Percentiles rank a stretch among this genome's conserved stretches.
Evolutionary conservation across 2,113 vertebrate species (phyloP).

Genomic region (Rhadina sibilatrix): DNA sequence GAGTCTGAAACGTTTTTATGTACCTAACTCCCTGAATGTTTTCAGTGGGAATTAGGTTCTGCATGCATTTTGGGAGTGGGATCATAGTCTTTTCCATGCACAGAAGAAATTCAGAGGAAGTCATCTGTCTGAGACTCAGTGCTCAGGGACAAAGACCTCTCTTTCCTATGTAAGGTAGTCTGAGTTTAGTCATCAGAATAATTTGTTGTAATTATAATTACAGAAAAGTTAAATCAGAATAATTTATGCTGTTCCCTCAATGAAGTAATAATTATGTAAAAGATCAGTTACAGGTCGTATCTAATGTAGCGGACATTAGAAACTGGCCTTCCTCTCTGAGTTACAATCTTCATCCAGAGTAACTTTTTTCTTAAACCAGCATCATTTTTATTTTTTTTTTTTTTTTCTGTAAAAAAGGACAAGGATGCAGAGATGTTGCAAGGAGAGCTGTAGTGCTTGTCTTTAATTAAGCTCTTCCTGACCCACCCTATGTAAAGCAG

Average conservation of each 20-base stretch:
- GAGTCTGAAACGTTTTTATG: neutral
- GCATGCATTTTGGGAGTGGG: neutral
- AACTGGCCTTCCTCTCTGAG: neutral
- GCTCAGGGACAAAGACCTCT: neutral
- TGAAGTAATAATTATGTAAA: constrained; percentile 13
- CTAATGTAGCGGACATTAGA: neutral
- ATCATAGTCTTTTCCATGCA: neutral
- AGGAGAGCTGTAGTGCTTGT: constrained; percentile 54
- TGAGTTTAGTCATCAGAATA: neutral
- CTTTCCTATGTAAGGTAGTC: neutral
- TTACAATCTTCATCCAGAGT: constrained; percentile 21
- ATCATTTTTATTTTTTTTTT: neutral
- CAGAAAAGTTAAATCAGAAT: neutral
- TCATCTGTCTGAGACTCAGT: fast-evolving
- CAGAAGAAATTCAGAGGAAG: neutral
- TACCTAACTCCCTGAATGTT: neutral
- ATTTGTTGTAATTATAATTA: neutral
- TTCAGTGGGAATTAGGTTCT: neutral
- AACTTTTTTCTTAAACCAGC: constrained; percentile 53
- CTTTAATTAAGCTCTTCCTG: constrained; percentile 71
- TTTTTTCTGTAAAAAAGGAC: constrained; percentile 37
- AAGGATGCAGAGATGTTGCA: constrained; percentile 64
- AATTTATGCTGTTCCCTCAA: neutral
- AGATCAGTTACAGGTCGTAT: neutral
- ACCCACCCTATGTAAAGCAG: constrained; percentile 58